A percentile compares a stretch with the other conserved stretches of the same genome.
These are phyloP conservation scores for Calcarius lapponicus DNA, from an alignment of 2,797 vertebrate species.

Conservation along the genomic window DNA sequence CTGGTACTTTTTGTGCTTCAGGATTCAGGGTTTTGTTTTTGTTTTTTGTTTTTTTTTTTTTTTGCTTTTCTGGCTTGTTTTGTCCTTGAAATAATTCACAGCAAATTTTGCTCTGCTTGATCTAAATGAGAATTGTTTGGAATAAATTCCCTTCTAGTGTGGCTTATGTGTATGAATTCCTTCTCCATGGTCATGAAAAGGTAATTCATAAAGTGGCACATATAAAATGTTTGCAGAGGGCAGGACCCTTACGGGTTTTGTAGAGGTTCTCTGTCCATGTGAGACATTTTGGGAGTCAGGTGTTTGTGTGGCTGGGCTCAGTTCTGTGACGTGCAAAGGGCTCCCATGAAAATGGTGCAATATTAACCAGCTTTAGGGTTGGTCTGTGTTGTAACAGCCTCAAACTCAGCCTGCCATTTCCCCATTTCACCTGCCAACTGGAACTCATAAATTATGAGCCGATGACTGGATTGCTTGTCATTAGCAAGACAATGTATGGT, in stretches of 20 bases:
- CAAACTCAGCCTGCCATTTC: background rate
- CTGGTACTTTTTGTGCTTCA: background rate
- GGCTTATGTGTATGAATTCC: background rate
- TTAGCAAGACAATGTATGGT: background rate
- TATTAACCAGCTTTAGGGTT: background rate
- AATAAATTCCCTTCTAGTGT: background rate
- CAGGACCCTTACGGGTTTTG: background rate
- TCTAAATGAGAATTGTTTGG: background rate
- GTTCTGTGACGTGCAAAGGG: background rate
- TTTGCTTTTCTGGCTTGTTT: background rate
- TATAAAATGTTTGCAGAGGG: background rate
- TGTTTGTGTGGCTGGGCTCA: background rate
- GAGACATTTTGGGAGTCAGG: background rate
- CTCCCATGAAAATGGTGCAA: background rate
- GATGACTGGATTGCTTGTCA: background rate
- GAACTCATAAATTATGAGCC: background rate
- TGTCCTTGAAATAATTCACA: background rate
- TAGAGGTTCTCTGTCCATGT: background rate
- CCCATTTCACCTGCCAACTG: background rate
- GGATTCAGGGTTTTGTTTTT: background rate
- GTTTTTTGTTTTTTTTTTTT: background rate
- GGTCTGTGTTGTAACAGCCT: background rate
- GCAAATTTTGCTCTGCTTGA: background rate
- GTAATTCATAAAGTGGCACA: background rate
- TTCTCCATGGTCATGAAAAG: background rate